Conservation (phyloP, 2,797 vertebrate species). For the Gallirallus australis region DNA sequence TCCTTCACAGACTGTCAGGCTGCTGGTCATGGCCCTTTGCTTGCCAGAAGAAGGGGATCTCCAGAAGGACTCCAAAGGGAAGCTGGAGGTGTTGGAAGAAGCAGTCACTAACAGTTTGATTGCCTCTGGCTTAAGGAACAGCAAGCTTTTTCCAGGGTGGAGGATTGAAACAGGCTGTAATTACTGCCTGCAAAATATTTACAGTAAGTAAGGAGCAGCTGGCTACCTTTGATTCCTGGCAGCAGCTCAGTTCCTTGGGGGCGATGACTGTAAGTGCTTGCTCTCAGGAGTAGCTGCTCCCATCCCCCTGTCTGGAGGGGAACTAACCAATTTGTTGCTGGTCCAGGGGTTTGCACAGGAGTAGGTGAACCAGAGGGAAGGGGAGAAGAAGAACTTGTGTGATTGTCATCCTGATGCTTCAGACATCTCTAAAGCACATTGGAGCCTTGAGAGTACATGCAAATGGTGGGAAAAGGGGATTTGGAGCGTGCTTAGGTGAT, state of each 20-base stretch:
- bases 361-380: not conserved
- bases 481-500: not conserved
- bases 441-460: not conserved
- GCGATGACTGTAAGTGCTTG: not conserved
- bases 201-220: not conserved
- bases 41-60: not conserved
- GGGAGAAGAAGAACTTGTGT: not conserved
- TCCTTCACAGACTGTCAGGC: not conserved
- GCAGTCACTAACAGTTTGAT: not conserved
- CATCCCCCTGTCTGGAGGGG: not conserved
- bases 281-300: not conserved
- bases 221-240: slow-evolving; percentile 1
- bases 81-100: not conserved
- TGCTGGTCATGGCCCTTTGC: not conserved
- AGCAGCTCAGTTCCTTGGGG: not conserved
- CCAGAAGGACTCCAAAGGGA: not conserved
- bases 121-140: not conserved
- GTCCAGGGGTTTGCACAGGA: not conserved
- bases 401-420: accelerated
- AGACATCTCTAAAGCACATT: not conserved
- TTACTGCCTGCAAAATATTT: slow-evolving; percentile 21
- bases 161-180: not conserved
- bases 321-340: not conserved
- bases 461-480: not conserved
- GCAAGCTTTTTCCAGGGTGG: not conserved